Evolutionary conservation across 2,888 invertebrate species (phyloP), one percentile per base, ranked within the genome.

Genomic region (Anthophora plumipes): DNA sequence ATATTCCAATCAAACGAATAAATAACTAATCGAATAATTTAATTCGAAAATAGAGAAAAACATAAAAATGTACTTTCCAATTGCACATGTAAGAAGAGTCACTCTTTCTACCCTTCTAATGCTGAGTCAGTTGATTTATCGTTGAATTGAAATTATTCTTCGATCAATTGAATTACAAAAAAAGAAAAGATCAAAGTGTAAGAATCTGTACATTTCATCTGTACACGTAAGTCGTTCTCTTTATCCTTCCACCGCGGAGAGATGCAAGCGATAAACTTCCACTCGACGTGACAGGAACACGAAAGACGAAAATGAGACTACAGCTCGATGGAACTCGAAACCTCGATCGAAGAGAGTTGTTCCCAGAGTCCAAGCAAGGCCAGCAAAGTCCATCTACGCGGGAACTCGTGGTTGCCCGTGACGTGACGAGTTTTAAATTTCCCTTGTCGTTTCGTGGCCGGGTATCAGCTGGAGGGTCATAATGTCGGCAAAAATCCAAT

Each of bases 351-450:
- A 48, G 46, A 48, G 46, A 50, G 46, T 17, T 37, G 63, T 63
- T 69, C 59, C 50, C 31, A 48, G 17, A 4, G n/a, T 64, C 52
- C 69, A 54, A 72, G 78, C 46, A 57, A 77, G 74, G 67, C 55
- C 77, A 69, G 66, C 70, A 60, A 52, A 73, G 79, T 86, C 80
- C 72, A 75, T 76, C 31, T 5, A 8, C 12, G 41, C 0, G 17
- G n/a, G 25, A n/a, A n/a, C n/a, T n/a, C n/a, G 64, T 61, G 84
- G 87, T 79, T 85, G 84, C 82, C 80, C 84, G 83, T 82, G 84
- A 82, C 88, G 88, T 91, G 92, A 92, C 91, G 92, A 92, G 92
- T 92, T 92, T 92, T 91, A 92, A 92, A 92, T 92, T 92, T 89
- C 90, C 89, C 89, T 88, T 89, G 90, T 92, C 91, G 90, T 91